Percentiles rank a stretch among this genome's conserved stretches.
Evolutionary conservation across 1,140 invertebrate species (phyloP).

Genomic region (Polypedilum pembai): DNA sequence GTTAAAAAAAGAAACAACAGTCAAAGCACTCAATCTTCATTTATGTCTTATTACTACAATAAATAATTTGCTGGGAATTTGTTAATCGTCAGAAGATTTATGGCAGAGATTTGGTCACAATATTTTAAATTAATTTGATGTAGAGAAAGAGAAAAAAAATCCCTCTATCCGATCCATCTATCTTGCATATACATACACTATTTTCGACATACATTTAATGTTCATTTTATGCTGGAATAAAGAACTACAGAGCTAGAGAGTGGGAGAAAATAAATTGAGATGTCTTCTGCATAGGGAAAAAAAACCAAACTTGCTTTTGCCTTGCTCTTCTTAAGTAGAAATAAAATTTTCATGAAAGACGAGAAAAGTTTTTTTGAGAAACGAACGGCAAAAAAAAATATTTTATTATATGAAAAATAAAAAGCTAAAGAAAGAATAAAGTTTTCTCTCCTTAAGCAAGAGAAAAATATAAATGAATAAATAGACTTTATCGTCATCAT

Average conservation of each 20-base stretch:
- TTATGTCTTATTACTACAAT: too few relatives aligned
- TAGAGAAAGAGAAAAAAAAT: neutral
- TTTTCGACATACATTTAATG: constrained; percentile 5
- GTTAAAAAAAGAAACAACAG: too few relatives aligned
- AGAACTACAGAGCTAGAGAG: neutral
- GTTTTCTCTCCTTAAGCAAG: neutral
- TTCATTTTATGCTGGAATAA: constrained; percentile 4
- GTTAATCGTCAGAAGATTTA: neutral
- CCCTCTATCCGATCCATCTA: neutral
- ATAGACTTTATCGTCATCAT: constrained; percentile 12
- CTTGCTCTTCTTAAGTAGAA: neutral
- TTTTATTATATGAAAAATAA: constrained; percentile 14
- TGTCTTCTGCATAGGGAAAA: neutral
- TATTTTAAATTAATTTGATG: neutral
- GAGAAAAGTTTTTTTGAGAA: neutral
- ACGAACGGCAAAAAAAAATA: neutral
- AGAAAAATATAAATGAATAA: constrained; percentile 8
- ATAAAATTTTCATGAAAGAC: neutral
- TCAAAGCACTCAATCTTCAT: too few relatives aligned
- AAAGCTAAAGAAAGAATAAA: neutral
- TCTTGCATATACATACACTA: neutral
- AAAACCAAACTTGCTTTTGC: too few relatives aligned
- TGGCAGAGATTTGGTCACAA: neutral
- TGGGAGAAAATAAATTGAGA: neutral
- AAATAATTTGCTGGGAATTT: neutral